Base-by-base conservation (phyloP, 1,140 invertebrate species). In the Caenorhabditis latens region DNA sequence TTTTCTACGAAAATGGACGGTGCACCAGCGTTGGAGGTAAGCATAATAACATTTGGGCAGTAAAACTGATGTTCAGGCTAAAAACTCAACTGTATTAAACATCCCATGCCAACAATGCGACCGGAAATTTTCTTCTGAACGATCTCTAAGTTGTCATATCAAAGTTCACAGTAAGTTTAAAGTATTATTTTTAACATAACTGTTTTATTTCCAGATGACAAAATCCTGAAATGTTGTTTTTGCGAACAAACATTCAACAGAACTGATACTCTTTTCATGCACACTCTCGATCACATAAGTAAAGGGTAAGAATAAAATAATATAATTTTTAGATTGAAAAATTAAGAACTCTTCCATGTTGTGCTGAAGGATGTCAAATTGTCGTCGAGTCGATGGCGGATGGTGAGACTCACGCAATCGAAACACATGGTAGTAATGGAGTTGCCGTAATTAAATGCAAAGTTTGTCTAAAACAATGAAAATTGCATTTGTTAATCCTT, bases 251-350 rank as follows among this genome's bases (percentile, higher is more conserved):
- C 24, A 46, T 79, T 79, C 71, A 79, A 79, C 53, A 46, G 71
- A 11, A 79, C 71, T 14, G 71, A 79, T 32, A 53, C 71, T 50
- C 71, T 79, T 48, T 79, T 79, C 24, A n/a, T 79, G 11, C 71
- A 79, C 46, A n/a, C 46, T n/a, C 71, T 79, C 21, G 71, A 79
- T 0, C 71, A 79, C 24, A 79, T 79, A 14, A 79, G 46, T 13
- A 79, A 79, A 79, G 71, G 71, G 71, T 79, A 24, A 2, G 58
- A 32, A 6, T 11, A 21, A n/a, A 24, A 8, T 79, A 46, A 11
- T 79, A 24, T 11, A 53, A 9, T 79, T 21, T 24, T 53, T 6
- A 42, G 9, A 24, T 43, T 24, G 1, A 16, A 58, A n/a, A 32
- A 21, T 79, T 7, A n/a, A 79, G 71, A 50, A 79, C 46, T n/a